Percentiles rank a stretch among this genome's conserved stretches.
These are phyloP conservation scores for Actinernus sp. DNA, from an alignment of 92 coral and sea anemone species.

Conservation along the genomic window DNA sequence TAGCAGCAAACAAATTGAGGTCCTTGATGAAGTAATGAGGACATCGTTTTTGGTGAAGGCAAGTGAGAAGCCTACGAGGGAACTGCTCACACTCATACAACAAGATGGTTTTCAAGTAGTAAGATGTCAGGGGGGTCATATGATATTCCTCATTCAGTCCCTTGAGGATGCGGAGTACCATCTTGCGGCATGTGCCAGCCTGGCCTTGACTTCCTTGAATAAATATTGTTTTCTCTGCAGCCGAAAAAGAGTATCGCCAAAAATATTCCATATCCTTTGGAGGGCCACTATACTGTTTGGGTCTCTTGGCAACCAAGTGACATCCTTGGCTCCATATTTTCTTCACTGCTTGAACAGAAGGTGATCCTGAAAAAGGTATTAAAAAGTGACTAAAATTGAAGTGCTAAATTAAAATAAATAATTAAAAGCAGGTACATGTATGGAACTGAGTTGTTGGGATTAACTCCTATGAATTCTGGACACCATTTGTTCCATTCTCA, in stretches of 20 bases:
- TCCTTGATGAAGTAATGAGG: constrained; percentile 78
- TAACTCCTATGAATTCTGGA: too few relatives aligned
- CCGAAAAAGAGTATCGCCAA: constrained; percentile 76
- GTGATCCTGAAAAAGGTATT: too few relatives aligned
- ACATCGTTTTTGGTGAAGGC: constrained; percentile 25
- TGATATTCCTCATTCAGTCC: constrained; percentile 52
- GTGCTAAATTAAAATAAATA: too few relatives aligned
- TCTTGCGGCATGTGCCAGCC: constrained; percentile 56
- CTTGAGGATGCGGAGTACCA: constrained; percentile 79
- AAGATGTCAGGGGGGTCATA: constrained; percentile 68
- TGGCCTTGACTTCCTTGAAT: constrained; percentile 37
- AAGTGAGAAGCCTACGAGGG: constrained; percentile 52
- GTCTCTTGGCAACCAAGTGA: constrained; percentile 78
- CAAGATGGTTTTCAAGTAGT: constrained; percentile 80
- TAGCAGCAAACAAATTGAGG: constrained; percentile 56
- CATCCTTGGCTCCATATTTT: constrained; percentile 59
- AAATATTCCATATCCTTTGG: too few relatives aligned
- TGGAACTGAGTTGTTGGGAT: too few relatives aligned
- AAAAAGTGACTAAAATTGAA: too few relatives aligned
- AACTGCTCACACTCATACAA: constrained; percentile 72
- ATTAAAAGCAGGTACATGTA: too few relatives aligned
- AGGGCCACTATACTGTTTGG: too few relatives aligned
- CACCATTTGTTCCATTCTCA: too few relatives aligned
- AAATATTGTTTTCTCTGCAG: constrained; percentile 73
- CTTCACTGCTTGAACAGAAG: too few relatives aligned